phyloP scores from a whole-genome alignment of 2,113 vertebrate species.

The Triplophysa siluroides region DNA sequence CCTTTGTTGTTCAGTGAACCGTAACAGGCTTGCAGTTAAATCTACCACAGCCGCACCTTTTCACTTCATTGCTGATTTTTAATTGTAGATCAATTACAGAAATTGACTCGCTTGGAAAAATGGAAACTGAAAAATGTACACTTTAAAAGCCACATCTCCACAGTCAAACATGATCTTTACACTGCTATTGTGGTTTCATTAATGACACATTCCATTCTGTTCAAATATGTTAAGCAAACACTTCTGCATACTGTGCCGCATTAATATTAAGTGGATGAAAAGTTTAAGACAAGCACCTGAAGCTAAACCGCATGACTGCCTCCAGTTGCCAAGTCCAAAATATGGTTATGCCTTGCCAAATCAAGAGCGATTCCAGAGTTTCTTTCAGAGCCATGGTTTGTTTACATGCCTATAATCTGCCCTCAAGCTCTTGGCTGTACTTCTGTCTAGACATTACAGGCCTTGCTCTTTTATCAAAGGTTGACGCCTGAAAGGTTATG shows the following conservation, averaged over 20 bases:
- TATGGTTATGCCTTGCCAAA: conserved; percentile 34
- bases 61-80: background rate
- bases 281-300: conserved; percentile 36
- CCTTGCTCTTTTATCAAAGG: background rate
- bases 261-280: conserved; percentile 38
- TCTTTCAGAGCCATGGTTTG: conserved; percentile 22
- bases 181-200: background rate
- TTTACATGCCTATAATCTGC: conserved; percentile 34
- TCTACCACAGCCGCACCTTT: background rate
- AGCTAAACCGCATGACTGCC: conserved; percentile 36
- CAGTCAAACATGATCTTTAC: background rate
- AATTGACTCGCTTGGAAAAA: background rate
- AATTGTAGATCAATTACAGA: background rate
- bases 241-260: conserved; percentile 27
- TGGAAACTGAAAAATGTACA: no score
- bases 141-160: no score
- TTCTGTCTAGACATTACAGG: conserved; percentile 32
- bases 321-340: conserved; percentile 30
- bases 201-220: background rate
- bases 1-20: background rate
- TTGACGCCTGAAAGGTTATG: background rate
- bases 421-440: conserved; percentile 33
- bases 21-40: background rate
- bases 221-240: background rate
- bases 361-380: conserved; percentile 14